Conservation (phyloP, 2,797 vertebrate species). For the Lepus townsendii region DNA sequence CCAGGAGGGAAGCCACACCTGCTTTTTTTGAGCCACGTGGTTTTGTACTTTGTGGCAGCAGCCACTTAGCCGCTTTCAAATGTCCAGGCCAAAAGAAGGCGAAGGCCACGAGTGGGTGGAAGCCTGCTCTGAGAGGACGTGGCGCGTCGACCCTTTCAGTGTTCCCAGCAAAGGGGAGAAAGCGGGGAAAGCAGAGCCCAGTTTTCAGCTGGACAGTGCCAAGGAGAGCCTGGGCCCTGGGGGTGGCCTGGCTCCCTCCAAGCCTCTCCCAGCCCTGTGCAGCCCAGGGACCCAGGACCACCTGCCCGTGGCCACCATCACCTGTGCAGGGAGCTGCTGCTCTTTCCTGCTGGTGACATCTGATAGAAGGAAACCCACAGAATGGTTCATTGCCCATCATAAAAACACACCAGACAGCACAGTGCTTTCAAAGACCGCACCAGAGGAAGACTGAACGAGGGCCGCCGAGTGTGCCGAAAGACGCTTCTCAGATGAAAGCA, state of each 20-base stretch:
- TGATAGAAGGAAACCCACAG: background rate
- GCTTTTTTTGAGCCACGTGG: rapidly evolving
- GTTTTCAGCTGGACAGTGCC: too few relatives aligned
- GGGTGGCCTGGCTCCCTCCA: too few relatives aligned
- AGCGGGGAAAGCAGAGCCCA: background rate
- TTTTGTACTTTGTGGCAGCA: background rate
- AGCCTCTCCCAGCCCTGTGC: too few relatives aligned
- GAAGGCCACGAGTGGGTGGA: background rate
- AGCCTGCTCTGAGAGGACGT: too few relatives aligned
- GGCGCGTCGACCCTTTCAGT: background rate
- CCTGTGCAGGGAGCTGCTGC: background rate
- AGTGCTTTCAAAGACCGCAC: background rate
- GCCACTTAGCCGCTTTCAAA: too few relatives aligned
- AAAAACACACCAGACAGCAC: background rate
- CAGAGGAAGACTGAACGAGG: background rate
- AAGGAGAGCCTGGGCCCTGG: too few relatives aligned
- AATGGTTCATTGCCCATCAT: background rate
- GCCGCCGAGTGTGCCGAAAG: background rate
- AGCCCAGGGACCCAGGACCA: background rate
- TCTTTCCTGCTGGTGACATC: background rate
- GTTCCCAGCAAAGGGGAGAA: background rate
- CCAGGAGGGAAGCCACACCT: rapidly evolving
- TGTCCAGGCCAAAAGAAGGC: rapidly evolving
- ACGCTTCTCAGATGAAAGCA: background rate
- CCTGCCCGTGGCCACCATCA: background rate